Conservation (phyloP, 1,140 invertebrate species). For the Asobara japonica region DNA sequence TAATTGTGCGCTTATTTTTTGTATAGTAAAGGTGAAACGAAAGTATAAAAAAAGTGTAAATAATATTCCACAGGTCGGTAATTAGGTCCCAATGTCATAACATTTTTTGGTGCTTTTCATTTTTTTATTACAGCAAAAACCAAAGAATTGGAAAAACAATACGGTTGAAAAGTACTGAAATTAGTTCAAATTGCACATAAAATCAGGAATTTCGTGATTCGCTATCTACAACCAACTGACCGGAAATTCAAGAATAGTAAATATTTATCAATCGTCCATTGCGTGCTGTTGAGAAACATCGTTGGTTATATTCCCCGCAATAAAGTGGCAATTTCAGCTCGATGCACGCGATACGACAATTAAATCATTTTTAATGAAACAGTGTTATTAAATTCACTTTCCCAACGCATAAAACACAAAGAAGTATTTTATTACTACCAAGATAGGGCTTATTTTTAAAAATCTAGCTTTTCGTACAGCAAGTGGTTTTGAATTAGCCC, state of each 20-base stretch:
- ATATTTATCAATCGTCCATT: neutral
- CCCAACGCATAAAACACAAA: neutral
- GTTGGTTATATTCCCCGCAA: neutral
- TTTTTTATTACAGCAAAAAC: too few relatives aligned
- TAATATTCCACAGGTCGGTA: too few relatives aligned
- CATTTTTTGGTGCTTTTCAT: too few relatives aligned
- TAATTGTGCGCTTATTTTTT: too few relatives aligned
- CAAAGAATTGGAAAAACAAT: too few relatives aligned
- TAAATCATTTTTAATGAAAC: neutral
- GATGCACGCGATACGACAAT: slow-evolving; percentile 8
- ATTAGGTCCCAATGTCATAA: too few relatives aligned
- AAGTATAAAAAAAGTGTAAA: too few relatives aligned
- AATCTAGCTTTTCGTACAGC: neutral
- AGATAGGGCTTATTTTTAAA: neutral
- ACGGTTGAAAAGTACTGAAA: too few relatives aligned
- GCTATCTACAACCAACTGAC: neutral
- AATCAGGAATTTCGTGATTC: neutral
- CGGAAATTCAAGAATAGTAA: neutral
- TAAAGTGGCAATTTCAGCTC: neutral
- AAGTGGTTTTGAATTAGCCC: too few relatives aligned
- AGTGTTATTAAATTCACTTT: neutral
- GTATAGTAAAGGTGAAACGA: too few relatives aligned
- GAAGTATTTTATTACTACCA: neutral
- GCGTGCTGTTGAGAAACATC: neutral
- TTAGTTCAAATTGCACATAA: neutral